Evolutionary conservation across 2,888 invertebrate species (phyloP).

Genomic region (Tuta absoluta): DNA sequence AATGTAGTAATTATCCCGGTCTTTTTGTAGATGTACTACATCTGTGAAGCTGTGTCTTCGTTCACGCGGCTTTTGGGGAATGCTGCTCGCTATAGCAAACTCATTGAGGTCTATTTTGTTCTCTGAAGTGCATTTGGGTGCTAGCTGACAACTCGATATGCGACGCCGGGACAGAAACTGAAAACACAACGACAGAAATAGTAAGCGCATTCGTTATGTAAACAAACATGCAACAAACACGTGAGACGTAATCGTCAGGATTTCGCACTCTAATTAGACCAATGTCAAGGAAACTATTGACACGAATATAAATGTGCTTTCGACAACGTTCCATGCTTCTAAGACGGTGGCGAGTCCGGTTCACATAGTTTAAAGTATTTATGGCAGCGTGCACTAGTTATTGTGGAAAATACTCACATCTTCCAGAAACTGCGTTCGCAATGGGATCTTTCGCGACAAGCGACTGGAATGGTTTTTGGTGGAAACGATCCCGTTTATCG

Average conservation of each 20-base stretch:
- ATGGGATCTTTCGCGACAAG: slow-evolving; percentile 74
- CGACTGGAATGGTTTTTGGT: slow-evolving; percentile 78
- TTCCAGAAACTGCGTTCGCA: slow-evolving; percentile 75
- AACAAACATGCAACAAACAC: slow-evolving; percentile 40
- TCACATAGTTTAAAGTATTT: background rate
- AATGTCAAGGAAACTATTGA: slow-evolving; percentile 54
- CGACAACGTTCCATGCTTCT: slow-evolving; percentile 13
- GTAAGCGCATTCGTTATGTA: slow-evolving; percentile 23
- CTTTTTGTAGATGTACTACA: slow-evolving; percentile 36
- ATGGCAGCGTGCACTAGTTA: background rate
- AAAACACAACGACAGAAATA: slow-evolving; percentile 38
- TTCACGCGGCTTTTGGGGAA: slow-evolving; percentile 35
- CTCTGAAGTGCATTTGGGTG: slow-evolving; percentile 55
- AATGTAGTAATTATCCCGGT: slow-evolving; percentile 41
- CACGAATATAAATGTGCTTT: slow-evolving; percentile 17
- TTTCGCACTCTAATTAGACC: slow-evolving; percentile 49
- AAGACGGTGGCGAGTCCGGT: background rate
- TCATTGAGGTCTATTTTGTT: slow-evolving; percentile 57
- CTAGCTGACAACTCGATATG: slow-evolving; percentile 68
- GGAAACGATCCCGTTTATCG: slow-evolving; percentile 76
- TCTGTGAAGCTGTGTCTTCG: slow-evolving; percentile 19
- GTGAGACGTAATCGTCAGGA: slow-evolving; percentile 41
- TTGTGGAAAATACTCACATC: slow-evolving; percentile 66
- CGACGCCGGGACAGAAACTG: slow-evolving; percentile 67
- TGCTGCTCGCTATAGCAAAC: slow-evolving; percentile 39